These are phyloP conservation scores for Hiodon alosoides DNA, from an alignment of 2,113 vertebrate species.

Conservation along the genomic window DNA sequence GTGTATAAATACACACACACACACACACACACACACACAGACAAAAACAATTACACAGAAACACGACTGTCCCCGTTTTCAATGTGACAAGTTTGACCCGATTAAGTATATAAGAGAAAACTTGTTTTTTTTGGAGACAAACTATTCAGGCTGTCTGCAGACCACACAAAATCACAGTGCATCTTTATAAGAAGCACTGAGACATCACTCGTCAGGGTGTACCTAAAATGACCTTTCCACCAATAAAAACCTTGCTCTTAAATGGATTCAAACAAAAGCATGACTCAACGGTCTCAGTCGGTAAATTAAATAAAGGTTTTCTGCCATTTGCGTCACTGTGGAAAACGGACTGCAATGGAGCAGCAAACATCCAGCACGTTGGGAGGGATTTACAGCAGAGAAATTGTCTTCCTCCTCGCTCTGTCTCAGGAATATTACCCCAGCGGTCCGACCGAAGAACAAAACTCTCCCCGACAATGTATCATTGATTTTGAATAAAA, in stretches of 20 bases:
- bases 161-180: too few relatives aligned
- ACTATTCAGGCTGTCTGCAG: too few relatives aligned
- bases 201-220: too few relatives aligned
- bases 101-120: too few relatives aligned
- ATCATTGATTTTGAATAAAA: conserved; percentile 35
- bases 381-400: conserved; percentile 20
- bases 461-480: conserved; percentile 39
- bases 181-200: too few relatives aligned
- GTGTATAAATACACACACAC: too few relatives aligned
- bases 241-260: neutral
- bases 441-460: conserved; percentile 29
- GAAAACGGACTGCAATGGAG: conserved; percentile 8
- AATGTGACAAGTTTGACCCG: too few relatives aligned
- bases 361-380: conserved; percentile 24
- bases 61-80: too few relatives aligned
- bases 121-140: too few relatives aligned
- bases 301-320: conserved; percentile 30
- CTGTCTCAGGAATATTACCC: conserved; percentile 27
- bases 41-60: too few relatives aligned
- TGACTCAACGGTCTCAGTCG: conserved; percentile 22
- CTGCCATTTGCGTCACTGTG: neutral
- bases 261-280: conserved; percentile 13
- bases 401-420: conserved; percentile 17
- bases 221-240: neutral
- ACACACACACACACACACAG: too few relatives aligned